phyloP scores from a whole-genome alignment of 2,888 invertebrate species.

The Mythimna lalbum region DNA sequence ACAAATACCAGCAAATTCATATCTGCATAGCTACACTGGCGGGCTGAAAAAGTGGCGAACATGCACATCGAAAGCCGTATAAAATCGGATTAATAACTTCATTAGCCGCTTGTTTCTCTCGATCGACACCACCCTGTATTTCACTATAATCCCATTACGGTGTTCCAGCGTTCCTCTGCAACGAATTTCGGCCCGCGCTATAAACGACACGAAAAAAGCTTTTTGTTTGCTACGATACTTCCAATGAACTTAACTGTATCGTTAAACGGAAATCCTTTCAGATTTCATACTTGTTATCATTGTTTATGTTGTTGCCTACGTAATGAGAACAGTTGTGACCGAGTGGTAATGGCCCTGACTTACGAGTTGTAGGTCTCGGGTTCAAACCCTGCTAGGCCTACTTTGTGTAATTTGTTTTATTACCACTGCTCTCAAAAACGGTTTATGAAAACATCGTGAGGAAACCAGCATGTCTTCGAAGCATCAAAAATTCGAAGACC shows the following conservation, averaged over 20 bases:
- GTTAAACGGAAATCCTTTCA: slow-evolving; percentile 52
- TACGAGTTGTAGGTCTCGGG: too few relatives aligned
- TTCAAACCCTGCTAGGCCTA: too few relatives aligned
- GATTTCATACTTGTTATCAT: slow-evolving; percentile 25
- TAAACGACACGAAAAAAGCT: slow-evolving; percentile 66
- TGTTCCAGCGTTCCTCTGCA: slow-evolving; percentile 76
- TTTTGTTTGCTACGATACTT: slow-evolving; percentile 57
- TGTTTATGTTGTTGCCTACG: slow-evolving; percentile 9
- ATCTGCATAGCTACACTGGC: slow-evolving; percentile 63
- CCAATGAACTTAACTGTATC: slow-evolving; percentile 51
- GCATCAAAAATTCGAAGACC: too few relatives aligned
- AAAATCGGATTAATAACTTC: slow-evolving; percentile 90
- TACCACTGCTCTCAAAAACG: too few relatives aligned
- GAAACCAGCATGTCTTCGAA: too few relatives aligned
- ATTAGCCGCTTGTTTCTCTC: slow-evolving; percentile 89
- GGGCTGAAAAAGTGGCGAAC: slow-evolving; percentile 77
- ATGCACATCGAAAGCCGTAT: slow-evolving; percentile 84
- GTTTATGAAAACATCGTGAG: too few relatives aligned
- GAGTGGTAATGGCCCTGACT: too few relatives aligned
- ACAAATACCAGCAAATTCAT: slow-evolving; percentile 67
- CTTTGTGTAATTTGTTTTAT: too few relatives aligned
- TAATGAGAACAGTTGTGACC: too few relatives aligned
- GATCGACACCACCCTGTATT: slow-evolving; percentile 88
- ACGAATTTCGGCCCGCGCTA: slow-evolving; percentile 75
- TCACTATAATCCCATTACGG: slow-evolving; percentile 89